Evolutionary conservation across 2,888 invertebrate species (phyloP).

Genomic region (Orthosia cruda): DNA sequence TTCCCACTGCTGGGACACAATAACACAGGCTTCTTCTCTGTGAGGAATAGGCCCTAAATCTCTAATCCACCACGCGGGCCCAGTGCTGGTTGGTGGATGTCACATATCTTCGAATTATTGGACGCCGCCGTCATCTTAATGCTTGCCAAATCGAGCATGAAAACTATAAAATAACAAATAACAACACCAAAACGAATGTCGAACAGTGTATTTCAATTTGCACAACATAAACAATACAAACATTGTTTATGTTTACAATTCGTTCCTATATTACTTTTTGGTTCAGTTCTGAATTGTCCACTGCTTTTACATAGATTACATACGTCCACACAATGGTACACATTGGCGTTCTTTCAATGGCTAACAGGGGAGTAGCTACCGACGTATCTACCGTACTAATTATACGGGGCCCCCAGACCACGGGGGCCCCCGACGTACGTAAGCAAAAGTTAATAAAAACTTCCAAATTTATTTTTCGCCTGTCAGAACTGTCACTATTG

Average conservation of each 20-base stretch:
- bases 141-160: constrained; percentile 26
- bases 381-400: too few species aligned
- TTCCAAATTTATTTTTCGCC: too few species aligned
- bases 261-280: constrained; percentile 19
- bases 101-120: too few species aligned
- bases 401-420: too few species aligned
- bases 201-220: constrained; percentile 21
- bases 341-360: constrained; percentile 30
- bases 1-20: neutral
- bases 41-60: too few species aligned
- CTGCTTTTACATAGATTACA: constrained; percentile 35
- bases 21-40: neutral
- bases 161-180: constrained; percentile 19
- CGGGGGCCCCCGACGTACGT: too few species aligned
- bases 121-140: neutral
- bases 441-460: too few species aligned
- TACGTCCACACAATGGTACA: constrained; percentile 25
- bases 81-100: neutral
- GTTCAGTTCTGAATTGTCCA: neutral
- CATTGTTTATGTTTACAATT: constrained; percentile 15
- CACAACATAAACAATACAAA: constrained; percentile 5
- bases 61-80: neutral
- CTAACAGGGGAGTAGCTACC: too few species aligned
- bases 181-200: constrained; percentile 20
- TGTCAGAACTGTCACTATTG: too few species aligned